Conservation (phyloP, 1,140 invertebrate genomes). For the Drosophila nannoptera region DNA sequence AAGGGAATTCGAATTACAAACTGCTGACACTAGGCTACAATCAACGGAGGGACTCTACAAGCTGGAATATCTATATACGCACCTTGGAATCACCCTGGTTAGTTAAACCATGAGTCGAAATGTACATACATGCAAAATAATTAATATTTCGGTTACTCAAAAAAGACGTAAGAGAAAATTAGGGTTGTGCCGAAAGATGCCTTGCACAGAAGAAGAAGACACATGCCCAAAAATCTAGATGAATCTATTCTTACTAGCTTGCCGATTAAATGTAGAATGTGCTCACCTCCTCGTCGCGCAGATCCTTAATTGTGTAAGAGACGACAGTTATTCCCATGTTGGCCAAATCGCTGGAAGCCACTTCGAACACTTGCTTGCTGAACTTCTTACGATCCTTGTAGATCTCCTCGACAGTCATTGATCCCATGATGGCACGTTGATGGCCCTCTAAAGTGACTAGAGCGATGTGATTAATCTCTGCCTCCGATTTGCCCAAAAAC, state of each 20-base stretch:
- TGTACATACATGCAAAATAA: slow-evolving; percentile 69
- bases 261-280: not conserved
- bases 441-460: slow-evolving; percentile 98
- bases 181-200: slow-evolving; percentile 2
- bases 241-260: too few relatives aligned
- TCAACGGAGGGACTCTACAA: slow-evolving; percentile 11
- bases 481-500: slow-evolving; percentile 94
- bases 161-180: slow-evolving; percentile 8
- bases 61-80: slow-evolving; percentile 46
- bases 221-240: slow-evolving; percentile 1
- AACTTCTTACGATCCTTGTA: slow-evolving; percentile 99
- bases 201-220: not conserved
- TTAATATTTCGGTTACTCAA: slow-evolving; percentile 48
- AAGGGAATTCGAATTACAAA: not conserved
- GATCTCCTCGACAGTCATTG: slow-evolving; percentile 99
- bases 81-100: slow-evolving; percentile 81
- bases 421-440: slow-evolving; percentile 98
- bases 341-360: slow-evolving; percentile 95
- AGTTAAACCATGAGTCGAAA: slow-evolving; percentile 49
- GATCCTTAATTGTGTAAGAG: slow-evolving; percentile 98
- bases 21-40: not conserved
- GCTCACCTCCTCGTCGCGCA: slow-evolving; percentile 96
- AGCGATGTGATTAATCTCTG: slow-evolving; percentile 95
- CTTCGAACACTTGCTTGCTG: slow-evolving; percentile 97
- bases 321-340: slow-evolving; percentile 99